Evolutionary conservation across 2,888 invertebrate genomes (phyloP), one percentile per base, ranked within the genome.

Genomic region (Spodoptera littoralis): DNA sequence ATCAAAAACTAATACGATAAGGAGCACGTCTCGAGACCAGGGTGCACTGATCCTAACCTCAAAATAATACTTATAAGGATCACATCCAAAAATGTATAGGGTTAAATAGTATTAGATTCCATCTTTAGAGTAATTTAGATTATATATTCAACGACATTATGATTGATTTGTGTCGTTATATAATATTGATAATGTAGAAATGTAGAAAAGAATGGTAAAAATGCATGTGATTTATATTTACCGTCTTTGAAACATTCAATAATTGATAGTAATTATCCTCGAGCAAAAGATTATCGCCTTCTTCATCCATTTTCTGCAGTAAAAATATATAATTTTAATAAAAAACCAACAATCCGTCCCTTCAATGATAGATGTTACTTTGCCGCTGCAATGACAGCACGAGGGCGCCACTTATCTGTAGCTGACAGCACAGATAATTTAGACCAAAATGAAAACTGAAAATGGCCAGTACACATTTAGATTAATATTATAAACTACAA

Each of bases 231-330:
- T 80, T 75, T 79, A 88, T 90, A 91, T 95, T 96, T 96, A 98
- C 98, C 95, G 97, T 96, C 95, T 96, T 97, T 9, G 98, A 95
- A 70, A 98, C 95, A 94, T 98, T 98, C 58, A 98, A 94, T 90
- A 98, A 97, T 68, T 98, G 96, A 89, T 98, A 98, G 91, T 97
- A 98, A 92, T 98, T 98, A 84, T 98, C 98, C 91, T 97, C 97
- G 64, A 96, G 90, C 66, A 95, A 88, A 88, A 95, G 95, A 82
- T 96, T 96, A 77, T 97, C 97, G 51, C 96, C 96, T 84, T 97
- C 96, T 83, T 95, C 95, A 86, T 96, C 96, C 96, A 97, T 96
- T 86, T 83, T 83, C 60, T 60, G 69, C 57, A 60, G 58, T 66
- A 73, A 70, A 80, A 64, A 76, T 65, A 74, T 70, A 77, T 67